Conservation (phyloP, 2,797 vertebrate species). For the Discoglossus pictus region DNA sequence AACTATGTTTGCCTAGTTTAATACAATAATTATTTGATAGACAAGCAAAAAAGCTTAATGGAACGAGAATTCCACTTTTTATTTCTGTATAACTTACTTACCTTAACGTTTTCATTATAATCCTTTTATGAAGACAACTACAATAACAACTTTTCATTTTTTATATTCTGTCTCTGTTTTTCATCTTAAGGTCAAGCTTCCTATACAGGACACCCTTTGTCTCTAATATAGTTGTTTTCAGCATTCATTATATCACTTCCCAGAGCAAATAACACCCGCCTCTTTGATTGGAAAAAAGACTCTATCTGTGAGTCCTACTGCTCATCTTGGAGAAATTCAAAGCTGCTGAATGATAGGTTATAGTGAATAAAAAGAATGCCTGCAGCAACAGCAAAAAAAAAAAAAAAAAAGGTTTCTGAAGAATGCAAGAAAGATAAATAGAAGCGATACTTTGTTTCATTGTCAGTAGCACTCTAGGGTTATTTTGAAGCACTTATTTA, state of each 20-base stretch:
- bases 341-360: constrained; percentile 81
- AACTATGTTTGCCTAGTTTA: too few species aligned
- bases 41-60: neutral
- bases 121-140: constrained; percentile 26
- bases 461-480: constrained; percentile 93
- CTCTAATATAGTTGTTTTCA: constrained; percentile 51
- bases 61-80: constrained; percentile 19
- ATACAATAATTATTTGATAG: too few species aligned
- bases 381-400: constrained; percentile 76
- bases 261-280: constrained; percentile 63
- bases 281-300: constrained; percentile 72
- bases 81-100: constrained; percentile 19
- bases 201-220: constrained; percentile 56
- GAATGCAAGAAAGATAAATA: constrained; percentile 92
- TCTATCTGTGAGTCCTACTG: constrained; percentile 74
- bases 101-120: constrained; percentile 20
- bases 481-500: constrained; percentile 96
- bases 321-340: constrained; percentile 81
- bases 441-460: constrained; percentile 93
- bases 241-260: constrained; percentile 56
- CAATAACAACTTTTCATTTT: constrained; percentile 38
- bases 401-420: constrained; percentile 69
- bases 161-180: constrained; percentile 45
- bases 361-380: constrained; percentile 81
- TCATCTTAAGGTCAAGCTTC: constrained; percentile 64